Percentiles rank a stretch among this genome's conserved stretches.
These are phyloP conservation scores for Tachina grossa DNA, from an alignment of 2,888 invertebrate genomes.

Conservation along the genomic window DNA sequence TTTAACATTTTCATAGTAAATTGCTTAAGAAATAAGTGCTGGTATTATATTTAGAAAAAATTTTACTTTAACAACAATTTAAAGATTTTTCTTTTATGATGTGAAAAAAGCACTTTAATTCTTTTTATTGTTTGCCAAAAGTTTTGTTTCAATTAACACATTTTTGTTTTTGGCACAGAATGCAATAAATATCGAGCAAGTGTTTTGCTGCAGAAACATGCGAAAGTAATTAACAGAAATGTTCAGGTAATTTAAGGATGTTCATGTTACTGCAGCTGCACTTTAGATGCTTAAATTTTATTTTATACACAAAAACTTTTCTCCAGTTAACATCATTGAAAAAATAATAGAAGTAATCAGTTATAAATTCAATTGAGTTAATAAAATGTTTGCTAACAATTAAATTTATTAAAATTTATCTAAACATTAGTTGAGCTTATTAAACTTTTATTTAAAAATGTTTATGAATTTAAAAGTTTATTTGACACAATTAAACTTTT, in stretches of 20 bases:
- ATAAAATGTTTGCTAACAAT: too few relatives aligned
- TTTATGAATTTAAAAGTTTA: too few relatives aligned
- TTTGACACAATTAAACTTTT: too few relatives aligned
- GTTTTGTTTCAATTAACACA: constrained; percentile 57
- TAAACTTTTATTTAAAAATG: too few relatives aligned
- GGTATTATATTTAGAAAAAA: not conserved
- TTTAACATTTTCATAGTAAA: constrained; percentile 18
- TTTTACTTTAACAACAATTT: not conserved
- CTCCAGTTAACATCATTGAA: too few relatives aligned
- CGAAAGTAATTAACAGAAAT: constrained; percentile 42
- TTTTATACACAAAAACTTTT: not conserved
- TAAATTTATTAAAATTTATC: too few relatives aligned
- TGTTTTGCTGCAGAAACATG: constrained; percentile 21
- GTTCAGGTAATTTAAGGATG: constrained; percentile 52
- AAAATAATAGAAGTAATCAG: too few relatives aligned
- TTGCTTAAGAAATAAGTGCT: constrained; percentile 1
- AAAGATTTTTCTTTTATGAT: constrained; percentile 11
- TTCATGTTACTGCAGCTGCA: constrained; percentile 16
- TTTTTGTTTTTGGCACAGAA: constrained; percentile 47
- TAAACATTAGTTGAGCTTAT: too few relatives aligned
- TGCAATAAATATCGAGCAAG: not conserved
- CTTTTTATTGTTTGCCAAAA: constrained; percentile 39
- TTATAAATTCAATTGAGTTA: too few relatives aligned
- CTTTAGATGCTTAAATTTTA: not conserved
- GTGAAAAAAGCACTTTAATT: constrained; percentile 5